Evolutionary conservation across 2,113 vertebrate genomes (phyloP), one percentile per base, ranked within the genome.

Genomic region (Chaetorhynchus papuensis): DNA sequence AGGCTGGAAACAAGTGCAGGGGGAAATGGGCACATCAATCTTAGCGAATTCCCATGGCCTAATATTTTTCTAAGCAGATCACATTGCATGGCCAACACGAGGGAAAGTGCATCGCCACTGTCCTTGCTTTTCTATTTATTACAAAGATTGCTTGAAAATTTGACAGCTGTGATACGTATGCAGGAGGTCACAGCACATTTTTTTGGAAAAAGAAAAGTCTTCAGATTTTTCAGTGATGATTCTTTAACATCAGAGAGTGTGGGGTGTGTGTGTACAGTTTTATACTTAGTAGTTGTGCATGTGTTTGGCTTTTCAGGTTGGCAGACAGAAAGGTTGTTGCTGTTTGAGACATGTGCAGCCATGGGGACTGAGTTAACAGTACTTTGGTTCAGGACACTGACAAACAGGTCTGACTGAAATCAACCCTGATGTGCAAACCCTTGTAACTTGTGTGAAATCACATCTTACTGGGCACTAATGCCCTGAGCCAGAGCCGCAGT

Each of bases 401-500:
- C 44, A 35, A 50, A 45, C 21, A 47, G 20, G 7, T 47, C n/a
- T 56, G 42, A 6, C 30, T 57, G 65, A 61, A 68, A 28, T 61
- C 24, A 45, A 2, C 21, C 26, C 13, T 4, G 5, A 33, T 30
- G 14, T 28, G 19, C 42, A 45, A 56, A 57, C 54, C 26, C 37
- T 41, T 41, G 30, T 4, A 11, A 18, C 47, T 28, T 69, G 7
- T 5, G 13, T 17, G 7, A 28, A 28, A 33, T 41, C 72, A n/a
- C 27, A 45, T 16, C 56, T 35, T 13, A 10, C 0, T 5, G 2
- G 28, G 30, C 47, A 2, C 14, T 31, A 24, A 13, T 1, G 3
- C 35, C 17, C 11, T 53, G 49, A 63, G 24, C 9, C 52, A 70
- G 33, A 56, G 13, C 31, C 7, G 1, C 7, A 10, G 4, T 23